phyloP scores from a whole-genome alignment of 2,113 vertebrate species.

The Anser brachyrhynchus region DNA sequence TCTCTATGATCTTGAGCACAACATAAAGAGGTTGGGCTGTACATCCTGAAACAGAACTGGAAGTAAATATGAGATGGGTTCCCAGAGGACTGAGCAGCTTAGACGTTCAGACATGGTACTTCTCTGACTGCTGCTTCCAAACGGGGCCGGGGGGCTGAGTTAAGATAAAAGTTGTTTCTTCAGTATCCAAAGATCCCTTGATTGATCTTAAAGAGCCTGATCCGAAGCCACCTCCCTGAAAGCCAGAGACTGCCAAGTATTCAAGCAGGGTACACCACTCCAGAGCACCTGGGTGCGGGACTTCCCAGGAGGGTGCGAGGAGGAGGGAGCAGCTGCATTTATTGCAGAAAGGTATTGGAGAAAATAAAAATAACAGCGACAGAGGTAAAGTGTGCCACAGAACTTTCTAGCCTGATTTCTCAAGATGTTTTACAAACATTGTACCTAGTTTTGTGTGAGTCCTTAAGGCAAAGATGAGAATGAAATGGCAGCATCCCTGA shows the following conservation, averaged over 20 bases:
- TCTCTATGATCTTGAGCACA: background rate
- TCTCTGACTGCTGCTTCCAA: background rate
- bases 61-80: background rate
- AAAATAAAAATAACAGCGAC: background rate
- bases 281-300: background rate
- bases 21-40: background rate
- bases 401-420: background rate
- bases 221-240: background rate
- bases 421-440: background rate
- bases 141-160: fast-evolving
- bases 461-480: background rate
- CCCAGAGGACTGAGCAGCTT: background rate
- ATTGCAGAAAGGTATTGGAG: background rate
- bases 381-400: fast-evolving
- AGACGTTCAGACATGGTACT: background rate
- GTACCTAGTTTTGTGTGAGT: background rate
- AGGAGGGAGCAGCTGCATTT: background rate
- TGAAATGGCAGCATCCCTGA: background rate
- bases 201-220: background rate
- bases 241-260: background rate
- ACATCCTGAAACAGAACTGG: background rate
- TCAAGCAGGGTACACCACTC: background rate
- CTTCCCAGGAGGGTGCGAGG: background rate
- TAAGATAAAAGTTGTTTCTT: background rate
- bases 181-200: background rate